Percentiles rank a stretch among this genome's conserved stretches.
phyloP scores from a whole-genome alignment of 2,888 invertebrate genomes.

The Diarsia dahlii region DNA sequence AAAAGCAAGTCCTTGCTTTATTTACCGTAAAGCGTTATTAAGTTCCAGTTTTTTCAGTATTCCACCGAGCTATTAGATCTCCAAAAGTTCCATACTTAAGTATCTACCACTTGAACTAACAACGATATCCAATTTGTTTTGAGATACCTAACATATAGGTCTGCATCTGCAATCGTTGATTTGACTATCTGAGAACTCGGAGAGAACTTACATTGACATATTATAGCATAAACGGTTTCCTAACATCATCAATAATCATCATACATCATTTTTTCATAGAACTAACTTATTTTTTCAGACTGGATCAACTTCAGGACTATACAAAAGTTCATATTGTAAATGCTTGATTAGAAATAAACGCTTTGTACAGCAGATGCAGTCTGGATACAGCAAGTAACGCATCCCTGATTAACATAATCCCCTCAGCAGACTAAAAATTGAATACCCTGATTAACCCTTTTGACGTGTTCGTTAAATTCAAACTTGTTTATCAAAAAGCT shows the following conservation, averaged over 20 bases:
- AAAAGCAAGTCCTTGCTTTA: too few relatives aligned
- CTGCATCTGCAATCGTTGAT: not conserved
- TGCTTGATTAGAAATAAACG: not conserved
- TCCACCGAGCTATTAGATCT: too few relatives aligned
- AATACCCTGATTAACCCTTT: conserved; percentile 50
- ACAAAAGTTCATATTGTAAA: not conserved
- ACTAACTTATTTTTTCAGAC: not conserved
- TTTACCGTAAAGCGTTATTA: too few relatives aligned
- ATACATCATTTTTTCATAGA: not conserved
- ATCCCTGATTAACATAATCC: conserved; percentile 23
- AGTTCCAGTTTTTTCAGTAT: too few relatives aligned
- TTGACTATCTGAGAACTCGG: not conserved
- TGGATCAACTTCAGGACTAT: not conserved
- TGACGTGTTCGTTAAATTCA: conserved; percentile 73
- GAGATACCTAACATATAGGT: not conserved
- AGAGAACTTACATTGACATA: too few relatives aligned
- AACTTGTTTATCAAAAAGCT: conserved; percentile 81
- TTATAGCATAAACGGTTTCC: too few relatives aligned
- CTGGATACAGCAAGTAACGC: not conserved
- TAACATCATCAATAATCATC: too few relatives aligned
- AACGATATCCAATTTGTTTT: not conserved
- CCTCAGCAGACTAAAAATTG: not conserved
- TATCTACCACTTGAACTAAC: too few relatives aligned
- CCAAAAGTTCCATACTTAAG: too few relatives aligned
- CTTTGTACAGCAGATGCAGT: conserved; percentile 5